Conservation (phyloP, 2,113 vertebrate genomes). For the Syngnathus floridae region DNA sequence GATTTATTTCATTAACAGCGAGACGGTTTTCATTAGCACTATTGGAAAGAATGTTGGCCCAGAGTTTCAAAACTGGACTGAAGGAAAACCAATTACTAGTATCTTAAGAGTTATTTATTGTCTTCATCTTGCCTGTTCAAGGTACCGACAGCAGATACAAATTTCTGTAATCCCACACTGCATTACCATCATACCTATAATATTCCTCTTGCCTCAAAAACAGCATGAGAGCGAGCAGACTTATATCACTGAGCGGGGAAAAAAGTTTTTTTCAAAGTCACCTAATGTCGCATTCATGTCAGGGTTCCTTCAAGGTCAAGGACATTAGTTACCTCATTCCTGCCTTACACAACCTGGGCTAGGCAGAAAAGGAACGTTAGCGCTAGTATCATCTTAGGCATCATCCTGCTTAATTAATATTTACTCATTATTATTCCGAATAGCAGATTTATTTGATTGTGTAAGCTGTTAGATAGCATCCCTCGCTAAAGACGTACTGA, state of each 20-base stretch:
- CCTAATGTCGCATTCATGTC: too few species aligned
- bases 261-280: too few species aligned
- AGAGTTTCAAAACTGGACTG: background rate
- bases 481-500: slow-evolving; percentile 17
- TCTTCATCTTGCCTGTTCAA: background rate
- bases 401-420: slow-evolving; percentile 15
- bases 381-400: slow-evolving; percentile 10
- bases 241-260: background rate
- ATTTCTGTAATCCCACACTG: background rate
- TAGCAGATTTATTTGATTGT: slow-evolving; percentile 26
- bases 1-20: slow-evolving; percentile 68
- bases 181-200: background rate
- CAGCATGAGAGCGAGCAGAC: background rate
- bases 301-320: background rate
- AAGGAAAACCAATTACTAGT: background rate
- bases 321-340: slow-evolving; percentile 34
- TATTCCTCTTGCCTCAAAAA: slow-evolving; percentile 17
- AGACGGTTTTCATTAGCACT: slow-evolving; percentile 48
- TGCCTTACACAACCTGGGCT: background rate
- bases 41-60: slow-evolving; percentile 57
- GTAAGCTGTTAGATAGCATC: slow-evolving; percentile 1
- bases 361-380: slow-evolving; percentile 7
- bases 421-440: slow-evolving; percentile 33
- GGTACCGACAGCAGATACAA: too few species aligned
- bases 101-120: background rate